Base-by-base conservation (phyloP, 2,888 invertebrate genomes). In the Drosophila cracens region DNA sequence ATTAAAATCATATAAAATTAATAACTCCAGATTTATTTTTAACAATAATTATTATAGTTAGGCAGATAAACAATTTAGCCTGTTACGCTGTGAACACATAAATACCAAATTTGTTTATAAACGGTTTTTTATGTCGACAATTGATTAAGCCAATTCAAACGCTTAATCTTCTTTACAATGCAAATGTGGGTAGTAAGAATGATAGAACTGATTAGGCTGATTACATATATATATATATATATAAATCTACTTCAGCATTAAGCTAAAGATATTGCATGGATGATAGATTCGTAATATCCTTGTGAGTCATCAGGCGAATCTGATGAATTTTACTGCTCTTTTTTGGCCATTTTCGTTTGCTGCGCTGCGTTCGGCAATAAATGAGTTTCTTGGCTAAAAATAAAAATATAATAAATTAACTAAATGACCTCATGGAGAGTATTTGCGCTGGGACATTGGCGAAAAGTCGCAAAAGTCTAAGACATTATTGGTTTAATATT, bases 401-500 rank as follows among this genome's bases (percentile, higher is more conserved):
- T 49, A 18, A 31, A 27, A n/a, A 34, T 21, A 54, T 54, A 54
- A 27, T 38, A 36, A 25, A 58, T 38, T 33, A 29, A 54, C 33
- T 51, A 49, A 70, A 60, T 57, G 56, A 76, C 29, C 61, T 57
- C 58, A 51, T 54, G 33, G 6, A 49, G 29, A 51, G 54, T 38
- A 27, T 53, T 53, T 53, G 6, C 21, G 18, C 25, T 54, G 58
- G 43, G 18, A 65, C 49, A 56, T 51, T 29, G 56, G 36, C 58
- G 51, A 74, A 64, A 59, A 68, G 43, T 38, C 54, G 36, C 31
- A 36, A 36, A 69, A 70, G 61, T 69, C 68, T 64, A 43, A 38
- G 69, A 43, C 56, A 69, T 80, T 74, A 81, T 81, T 77, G 75
- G 81, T 75, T 75, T 73, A 70, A 81, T 75, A 81, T 73, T 78